These are phyloP conservation scores for Falco cherrug DNA, from an alignment of 2,797 vertebrate species.

Conservation along the genomic window DNA sequence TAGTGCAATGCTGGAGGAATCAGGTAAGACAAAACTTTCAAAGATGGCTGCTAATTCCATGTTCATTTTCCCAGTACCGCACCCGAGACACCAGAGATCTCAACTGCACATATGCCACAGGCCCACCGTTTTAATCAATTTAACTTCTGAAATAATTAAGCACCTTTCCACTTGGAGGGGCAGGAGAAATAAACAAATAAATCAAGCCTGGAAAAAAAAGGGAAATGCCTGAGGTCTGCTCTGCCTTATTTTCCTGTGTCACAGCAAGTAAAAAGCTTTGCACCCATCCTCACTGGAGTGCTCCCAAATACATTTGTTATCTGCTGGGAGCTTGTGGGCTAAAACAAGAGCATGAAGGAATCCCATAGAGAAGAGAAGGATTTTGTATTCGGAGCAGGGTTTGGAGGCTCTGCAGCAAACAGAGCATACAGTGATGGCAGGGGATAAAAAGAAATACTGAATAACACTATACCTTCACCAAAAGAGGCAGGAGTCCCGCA, in stretches of 20 bases:
- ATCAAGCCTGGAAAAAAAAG: background rate
- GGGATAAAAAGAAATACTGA: background rate
- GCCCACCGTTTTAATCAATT: background rate
- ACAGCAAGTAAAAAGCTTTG: background rate
- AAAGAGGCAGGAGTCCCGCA: background rate
- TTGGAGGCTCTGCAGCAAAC: background rate
- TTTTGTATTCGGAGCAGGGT: background rate
- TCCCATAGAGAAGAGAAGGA: background rate
- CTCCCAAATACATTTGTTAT: background rate
- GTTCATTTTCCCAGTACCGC: background rate
- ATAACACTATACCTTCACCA: background rate
- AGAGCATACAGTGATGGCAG: background rate
- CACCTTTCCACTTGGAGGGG: background rate
- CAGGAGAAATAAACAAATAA: background rate
- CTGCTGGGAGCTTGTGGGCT: background rate
- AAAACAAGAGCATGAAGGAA: background rate
- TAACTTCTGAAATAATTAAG: background rate
- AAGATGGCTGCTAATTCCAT: background rate
- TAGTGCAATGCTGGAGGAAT: background rate
- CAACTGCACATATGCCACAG: background rate
- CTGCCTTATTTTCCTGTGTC: background rate
- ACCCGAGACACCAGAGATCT: background rate
- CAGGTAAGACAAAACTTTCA: background rate
- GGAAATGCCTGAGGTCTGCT: background rate
- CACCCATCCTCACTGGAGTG: background rate